A percentile compares a stretch with the other conserved stretches of the same genome.
phyloP scores from a whole-genome alignment of 2,797 vertebrate genomes.

The Pogoniulus pusillus region DNA sequence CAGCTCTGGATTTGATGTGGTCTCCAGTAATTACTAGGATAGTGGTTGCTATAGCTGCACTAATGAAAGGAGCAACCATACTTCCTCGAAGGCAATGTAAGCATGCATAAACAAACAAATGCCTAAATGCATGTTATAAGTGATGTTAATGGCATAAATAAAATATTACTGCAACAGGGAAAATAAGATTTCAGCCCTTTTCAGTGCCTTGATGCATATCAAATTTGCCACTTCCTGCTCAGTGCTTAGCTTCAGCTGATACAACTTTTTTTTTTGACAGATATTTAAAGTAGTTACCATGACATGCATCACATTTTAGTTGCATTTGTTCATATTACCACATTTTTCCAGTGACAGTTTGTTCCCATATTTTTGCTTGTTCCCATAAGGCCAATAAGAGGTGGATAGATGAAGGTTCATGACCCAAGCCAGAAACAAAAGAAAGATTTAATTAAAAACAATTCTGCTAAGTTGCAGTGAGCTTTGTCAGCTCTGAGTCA shows the following conservation, averaged over 20 bases:
- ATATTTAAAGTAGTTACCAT: neutral
- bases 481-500: neutral
- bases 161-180: neutral
- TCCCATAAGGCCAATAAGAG: neutral
- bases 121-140: neutral
- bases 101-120: conserved; percentile 19
- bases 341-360: neutral
- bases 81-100: conserved; percentile 22
- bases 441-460: neutral
- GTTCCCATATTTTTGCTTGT: neutral
- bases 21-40: neutral
- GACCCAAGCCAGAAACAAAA: neutral
- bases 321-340: neutral
- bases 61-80: conserved; percentile 10
- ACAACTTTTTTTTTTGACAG: neutral
- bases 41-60: conserved; percentile 22
- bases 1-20: neutral
- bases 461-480: neutral
- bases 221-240: neutral
- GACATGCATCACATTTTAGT: neutral
- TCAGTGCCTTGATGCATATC: neutral
- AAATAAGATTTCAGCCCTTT: neutral
- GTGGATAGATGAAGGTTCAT: accelerated
- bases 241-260: neutral
- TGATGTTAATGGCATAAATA: neutral